Evolutionary conservation across 2,888 invertebrate genomes (phyloP).

Genomic region (Platycnemis pennipes): DNA sequence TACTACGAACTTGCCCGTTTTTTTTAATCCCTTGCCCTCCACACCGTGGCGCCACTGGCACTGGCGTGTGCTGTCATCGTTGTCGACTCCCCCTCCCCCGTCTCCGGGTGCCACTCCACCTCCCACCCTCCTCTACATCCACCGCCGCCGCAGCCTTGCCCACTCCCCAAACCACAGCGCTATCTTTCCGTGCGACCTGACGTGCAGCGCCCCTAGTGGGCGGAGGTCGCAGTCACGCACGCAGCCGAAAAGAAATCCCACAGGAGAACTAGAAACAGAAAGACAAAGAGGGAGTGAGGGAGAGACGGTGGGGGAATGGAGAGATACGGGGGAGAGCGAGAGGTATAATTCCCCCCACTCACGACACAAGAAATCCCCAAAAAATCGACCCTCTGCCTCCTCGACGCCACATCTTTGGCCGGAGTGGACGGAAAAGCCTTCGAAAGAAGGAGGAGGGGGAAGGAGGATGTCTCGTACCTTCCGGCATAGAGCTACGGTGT

Average conservation of each 20-base stretch:
- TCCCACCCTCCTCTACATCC: background rate
- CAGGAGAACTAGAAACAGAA: background rate
- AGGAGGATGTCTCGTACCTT: too few relatives aligned
- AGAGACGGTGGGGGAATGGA: background rate
- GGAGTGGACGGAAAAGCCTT: too few relatives aligned
- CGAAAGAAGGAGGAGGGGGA: too few relatives aligned
- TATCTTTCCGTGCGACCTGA: background rate
- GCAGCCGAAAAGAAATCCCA: constrained; percentile 12
- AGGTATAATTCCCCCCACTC: background rate
- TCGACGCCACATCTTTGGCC: too few relatives aligned
- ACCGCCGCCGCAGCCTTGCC: background rate
- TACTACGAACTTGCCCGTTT: background rate
- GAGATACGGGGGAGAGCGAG: background rate
- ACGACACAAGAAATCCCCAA: too few relatives aligned
- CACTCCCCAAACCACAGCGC: background rate
- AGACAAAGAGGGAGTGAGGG: background rate
- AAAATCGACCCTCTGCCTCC: too few relatives aligned
- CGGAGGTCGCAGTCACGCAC: constrained; percentile 55
- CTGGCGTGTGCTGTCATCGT: constrained; percentile 62
- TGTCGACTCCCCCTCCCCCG: background rate
- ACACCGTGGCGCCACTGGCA: constrained; percentile 43
- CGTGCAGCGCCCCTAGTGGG: constrained; percentile 44
- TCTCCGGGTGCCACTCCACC: background rate
- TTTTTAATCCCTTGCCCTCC: constrained; percentile 53
- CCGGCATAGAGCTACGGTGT: too few relatives aligned